These are phyloP conservation scores for Pampus argenteus DNA, from an alignment of 2,797 vertebrate species.

Conservation along the genomic window DNA sequence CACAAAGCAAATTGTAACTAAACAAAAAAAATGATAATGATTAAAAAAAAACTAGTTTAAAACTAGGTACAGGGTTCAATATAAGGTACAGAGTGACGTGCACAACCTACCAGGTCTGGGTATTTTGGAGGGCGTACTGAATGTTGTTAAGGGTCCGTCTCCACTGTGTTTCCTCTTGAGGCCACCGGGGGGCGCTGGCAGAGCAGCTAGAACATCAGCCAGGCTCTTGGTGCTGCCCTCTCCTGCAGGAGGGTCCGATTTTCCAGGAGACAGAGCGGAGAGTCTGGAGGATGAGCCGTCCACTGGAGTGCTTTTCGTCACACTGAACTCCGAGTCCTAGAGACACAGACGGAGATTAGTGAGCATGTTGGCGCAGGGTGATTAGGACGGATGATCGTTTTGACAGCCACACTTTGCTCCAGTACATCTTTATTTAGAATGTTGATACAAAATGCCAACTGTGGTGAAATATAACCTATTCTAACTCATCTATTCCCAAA, in stretches of 20 bases:
- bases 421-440: not conserved
- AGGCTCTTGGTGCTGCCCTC: conserved; percentile 82
- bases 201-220: conserved; percentile 79
- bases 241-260: conserved; percentile 73
- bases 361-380: not conserved
- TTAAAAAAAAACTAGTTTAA: not conserved
- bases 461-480: not conserved
- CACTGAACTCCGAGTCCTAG: conserved; percentile 81
- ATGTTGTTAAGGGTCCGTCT: conserved; percentile 56
- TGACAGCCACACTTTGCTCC: not conserved
- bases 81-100: not conserved
- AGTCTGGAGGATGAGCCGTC: conserved; percentile 71
- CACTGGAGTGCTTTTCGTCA: conserved; percentile 79
- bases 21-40: no score
- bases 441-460: not conserved
- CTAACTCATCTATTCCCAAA: not conserved
- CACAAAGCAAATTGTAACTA: not conserved
- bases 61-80: not conserved
- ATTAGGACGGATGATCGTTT: conserved; percentile 8
- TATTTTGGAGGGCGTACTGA: conserved; percentile 82
- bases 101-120: conserved; percentile 81
- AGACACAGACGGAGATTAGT: conserved; percentile 18
- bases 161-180: conserved; percentile 87
- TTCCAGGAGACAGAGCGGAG: conserved; percentile 23
- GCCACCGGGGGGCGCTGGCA: conserved; percentile 76